phyloP scores from a whole-genome alignment of 2,113 vertebrate genomes.

The Mesembrinibis cayennensis region DNA sequence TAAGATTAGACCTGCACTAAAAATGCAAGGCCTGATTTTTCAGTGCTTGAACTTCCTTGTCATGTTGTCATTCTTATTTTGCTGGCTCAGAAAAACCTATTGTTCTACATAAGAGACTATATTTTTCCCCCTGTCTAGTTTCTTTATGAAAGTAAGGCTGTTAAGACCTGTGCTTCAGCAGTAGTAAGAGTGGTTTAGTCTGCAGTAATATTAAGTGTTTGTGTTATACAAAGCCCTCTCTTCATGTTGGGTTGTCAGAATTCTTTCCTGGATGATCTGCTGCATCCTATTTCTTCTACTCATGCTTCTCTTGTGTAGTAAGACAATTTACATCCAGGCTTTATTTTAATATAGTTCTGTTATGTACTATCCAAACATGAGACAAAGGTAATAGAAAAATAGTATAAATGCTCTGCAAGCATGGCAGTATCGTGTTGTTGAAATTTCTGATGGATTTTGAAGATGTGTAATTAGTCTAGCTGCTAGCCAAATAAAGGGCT shows the following conservation, averaged over 20 bases:
- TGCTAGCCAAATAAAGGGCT: background rate
- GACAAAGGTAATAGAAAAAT: background rate
- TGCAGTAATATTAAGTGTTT: background rate
- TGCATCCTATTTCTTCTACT: background rate
- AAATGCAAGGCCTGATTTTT: background rate
- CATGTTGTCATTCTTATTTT: background rate
- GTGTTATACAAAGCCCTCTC: background rate
- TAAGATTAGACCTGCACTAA: background rate
- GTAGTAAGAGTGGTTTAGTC: background rate
- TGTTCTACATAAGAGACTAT: background rate
- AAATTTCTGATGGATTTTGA: background rate
- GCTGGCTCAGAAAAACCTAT: background rate
- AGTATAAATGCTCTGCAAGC: background rate
- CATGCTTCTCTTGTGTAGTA: background rate
- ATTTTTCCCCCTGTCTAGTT: background rate
- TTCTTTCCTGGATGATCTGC: background rate
- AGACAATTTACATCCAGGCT: background rate
- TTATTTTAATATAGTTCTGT: background rate
- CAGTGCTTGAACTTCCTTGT: background rate
- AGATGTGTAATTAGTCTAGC: background rate
- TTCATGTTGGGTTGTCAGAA: background rate
- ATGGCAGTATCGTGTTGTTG: background rate
- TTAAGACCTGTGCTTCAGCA: background rate
- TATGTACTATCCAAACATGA: background rate
- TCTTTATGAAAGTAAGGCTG: background rate